Conservation (phyloP, 2,113 vertebrate species). For the Pteronura brasiliensis region DNA sequence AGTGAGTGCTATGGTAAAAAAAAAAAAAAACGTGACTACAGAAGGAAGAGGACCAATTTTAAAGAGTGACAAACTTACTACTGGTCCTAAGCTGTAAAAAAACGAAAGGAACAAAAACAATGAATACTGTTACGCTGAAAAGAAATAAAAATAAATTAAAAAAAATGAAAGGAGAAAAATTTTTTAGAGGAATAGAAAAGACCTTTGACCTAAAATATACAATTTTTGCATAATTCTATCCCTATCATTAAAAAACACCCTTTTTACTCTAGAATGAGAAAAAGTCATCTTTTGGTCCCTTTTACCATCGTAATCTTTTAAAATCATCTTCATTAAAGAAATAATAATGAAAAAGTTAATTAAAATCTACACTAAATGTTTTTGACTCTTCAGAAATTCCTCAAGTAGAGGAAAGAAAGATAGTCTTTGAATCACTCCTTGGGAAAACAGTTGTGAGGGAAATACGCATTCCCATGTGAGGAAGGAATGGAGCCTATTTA, state of each 20-base stretch:
- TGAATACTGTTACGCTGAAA: too few relatives aligned
- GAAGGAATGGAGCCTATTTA: background rate
- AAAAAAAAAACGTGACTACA: background rate
- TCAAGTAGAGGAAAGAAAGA: background rate
- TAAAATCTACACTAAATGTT: background rate
- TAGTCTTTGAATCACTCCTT: background rate
- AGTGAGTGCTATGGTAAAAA: background rate
- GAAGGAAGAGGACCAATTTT: background rate
- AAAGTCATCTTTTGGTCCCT: background rate
- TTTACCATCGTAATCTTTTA: background rate
- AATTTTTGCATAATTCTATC: background rate
- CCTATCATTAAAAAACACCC: background rate
- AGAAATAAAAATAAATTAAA: too few relatives aligned
- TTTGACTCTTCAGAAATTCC: background rate
- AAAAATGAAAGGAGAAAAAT: background rate
- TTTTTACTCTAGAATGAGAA: conserved; percentile 1
- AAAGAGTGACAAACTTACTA: background rate
- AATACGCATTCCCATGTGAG: background rate
- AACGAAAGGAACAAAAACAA: background rate
- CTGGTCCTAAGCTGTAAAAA: background rate
- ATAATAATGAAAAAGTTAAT: background rate
- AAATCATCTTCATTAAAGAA: background rate
- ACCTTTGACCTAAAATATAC: background rate
- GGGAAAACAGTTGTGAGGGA: background rate
- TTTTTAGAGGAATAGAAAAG: background rate